A percentile compares a stretch with the other conserved stretches of the same genome.
These are phyloP conservation scores for Salpingus planirostris DNA, from an alignment of 2,888 invertebrate genomes.

Conservation along the genomic window DNA sequence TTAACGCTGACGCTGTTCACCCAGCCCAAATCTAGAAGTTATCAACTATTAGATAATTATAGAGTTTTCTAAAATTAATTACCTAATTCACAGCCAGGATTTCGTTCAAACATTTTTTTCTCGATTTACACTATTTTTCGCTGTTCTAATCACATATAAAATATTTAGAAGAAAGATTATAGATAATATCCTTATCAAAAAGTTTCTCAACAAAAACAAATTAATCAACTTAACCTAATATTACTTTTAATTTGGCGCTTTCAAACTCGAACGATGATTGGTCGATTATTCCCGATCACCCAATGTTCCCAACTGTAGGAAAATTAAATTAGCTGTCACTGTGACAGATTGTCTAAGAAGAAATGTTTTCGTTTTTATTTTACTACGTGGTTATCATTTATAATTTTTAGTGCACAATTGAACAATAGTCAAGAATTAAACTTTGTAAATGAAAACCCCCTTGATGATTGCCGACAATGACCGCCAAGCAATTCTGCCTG, in stretches of 20 bases:
- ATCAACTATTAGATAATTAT: not conserved
- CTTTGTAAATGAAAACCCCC: conserved; percentile 7
- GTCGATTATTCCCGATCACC: too few species aligned
- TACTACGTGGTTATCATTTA: conserved; percentile 23
- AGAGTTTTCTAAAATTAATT: conserved; percentile 9
- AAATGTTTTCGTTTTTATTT: conserved; percentile 24
- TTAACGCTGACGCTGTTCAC: conserved; percentile 47
- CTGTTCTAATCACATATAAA: too few species aligned
- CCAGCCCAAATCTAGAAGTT: conserved; percentile 42
- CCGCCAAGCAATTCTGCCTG: conserved; percentile 59
- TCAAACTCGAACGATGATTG: too few species aligned
- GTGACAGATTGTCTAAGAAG: not conserved
- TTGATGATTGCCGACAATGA: conserved; percentile 19
- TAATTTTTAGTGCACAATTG: conserved; percentile 8
- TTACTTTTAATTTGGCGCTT: too few species aligned
- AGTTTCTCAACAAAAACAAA: too few species aligned
- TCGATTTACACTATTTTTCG: too few species aligned
- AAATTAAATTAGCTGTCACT: not conserved
- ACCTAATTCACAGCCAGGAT: conserved; percentile 36
- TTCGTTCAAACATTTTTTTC: conserved; percentile 24
- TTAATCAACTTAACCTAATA: too few species aligned
- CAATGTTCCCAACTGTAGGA: too few species aligned
- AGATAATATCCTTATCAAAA: too few species aligned
- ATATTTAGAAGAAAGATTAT: too few species aligned
- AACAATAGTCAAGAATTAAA: conserved; percentile 7